Evolutionary conservation across 2,113 vertebrate species (phyloP).

Genomic region (Anarhynchus alexandrinus): DNA sequence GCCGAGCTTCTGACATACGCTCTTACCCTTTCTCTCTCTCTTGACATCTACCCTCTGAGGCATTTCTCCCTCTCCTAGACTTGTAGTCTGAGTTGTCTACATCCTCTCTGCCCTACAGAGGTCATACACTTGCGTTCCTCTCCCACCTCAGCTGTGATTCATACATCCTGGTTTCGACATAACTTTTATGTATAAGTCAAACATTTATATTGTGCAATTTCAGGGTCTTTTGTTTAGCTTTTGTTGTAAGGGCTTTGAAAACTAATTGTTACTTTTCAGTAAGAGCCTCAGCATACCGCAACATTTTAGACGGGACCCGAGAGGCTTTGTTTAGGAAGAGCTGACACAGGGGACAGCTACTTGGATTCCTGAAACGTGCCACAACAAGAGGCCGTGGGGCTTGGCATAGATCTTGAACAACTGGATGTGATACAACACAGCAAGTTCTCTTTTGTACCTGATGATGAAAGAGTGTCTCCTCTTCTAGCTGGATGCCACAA

Average conservation of each 20-base stretch:
- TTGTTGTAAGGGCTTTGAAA: background rate
- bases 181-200: background rate
- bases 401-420: background rate
- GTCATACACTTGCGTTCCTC: background rate
- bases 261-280: background rate
- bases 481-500: constrained; percentile 90
- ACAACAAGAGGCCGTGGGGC: background rate
- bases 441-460: constrained; percentile 77
- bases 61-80: background rate
- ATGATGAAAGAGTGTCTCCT: constrained; percentile 89
- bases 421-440: no score
- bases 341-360: background rate
- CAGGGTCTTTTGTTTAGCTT: background rate
- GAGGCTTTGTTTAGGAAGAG: background rate
- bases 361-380: background rate
- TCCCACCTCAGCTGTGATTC: background rate
- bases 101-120: background rate
- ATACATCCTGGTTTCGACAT: background rate
- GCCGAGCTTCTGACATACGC: fast-evolving
- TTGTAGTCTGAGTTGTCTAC: background rate
- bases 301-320: background rate
- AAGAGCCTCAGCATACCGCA: background rate
- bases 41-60: background rate
- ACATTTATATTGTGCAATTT: background rate
- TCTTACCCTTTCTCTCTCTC: background rate